Evolutionary conservation across 2,888 invertebrate genomes (phyloP).

Genomic region (Amblyjoppa proteus): DNA sequence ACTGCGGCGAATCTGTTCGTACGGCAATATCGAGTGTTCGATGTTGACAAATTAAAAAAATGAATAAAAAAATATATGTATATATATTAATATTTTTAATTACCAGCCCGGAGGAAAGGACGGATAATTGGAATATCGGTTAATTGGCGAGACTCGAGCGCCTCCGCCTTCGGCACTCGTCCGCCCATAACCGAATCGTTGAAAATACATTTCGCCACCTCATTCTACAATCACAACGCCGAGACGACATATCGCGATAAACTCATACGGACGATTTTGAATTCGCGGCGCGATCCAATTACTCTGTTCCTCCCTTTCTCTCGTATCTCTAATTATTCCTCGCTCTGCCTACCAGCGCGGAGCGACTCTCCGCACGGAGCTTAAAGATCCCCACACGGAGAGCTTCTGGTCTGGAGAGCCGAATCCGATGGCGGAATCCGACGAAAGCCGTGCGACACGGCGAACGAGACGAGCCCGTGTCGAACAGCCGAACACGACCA

Average conservation of each 20-base stretch:
- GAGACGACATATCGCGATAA: background rate
- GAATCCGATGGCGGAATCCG: too few relatives aligned
- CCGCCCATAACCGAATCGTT: constrained; percentile 11
- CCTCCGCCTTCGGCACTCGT: constrained; percentile 7
- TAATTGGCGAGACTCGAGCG: constrained; percentile 55
- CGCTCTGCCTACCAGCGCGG: constrained; percentile 3
- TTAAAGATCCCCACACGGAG: too few relatives aligned
- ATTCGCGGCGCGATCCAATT: constrained; percentile 58
- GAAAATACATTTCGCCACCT: constrained; percentile 29
- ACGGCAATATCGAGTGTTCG: too few relatives aligned
- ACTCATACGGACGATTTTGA: constrained; percentile 38
- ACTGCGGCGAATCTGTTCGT: too few relatives aligned
- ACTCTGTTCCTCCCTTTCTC: constrained; percentile 25
- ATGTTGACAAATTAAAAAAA: background rate
- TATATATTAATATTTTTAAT: constrained; percentile 24
- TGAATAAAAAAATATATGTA: background rate
- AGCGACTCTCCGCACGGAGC: background rate
- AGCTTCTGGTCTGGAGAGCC: too few relatives aligned
- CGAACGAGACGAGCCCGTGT: too few relatives aligned
- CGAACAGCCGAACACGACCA: too few relatives aligned
- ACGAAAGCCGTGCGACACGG: too few relatives aligned
- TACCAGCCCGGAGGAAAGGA: constrained; percentile 1
- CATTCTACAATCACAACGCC: constrained; percentile 5
- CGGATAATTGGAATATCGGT: constrained; percentile 58
- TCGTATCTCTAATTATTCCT: constrained; percentile 57